Conservation (phyloP, 2,113 vertebrate genomes). For the Pygoscelis antarcticus region DNA sequence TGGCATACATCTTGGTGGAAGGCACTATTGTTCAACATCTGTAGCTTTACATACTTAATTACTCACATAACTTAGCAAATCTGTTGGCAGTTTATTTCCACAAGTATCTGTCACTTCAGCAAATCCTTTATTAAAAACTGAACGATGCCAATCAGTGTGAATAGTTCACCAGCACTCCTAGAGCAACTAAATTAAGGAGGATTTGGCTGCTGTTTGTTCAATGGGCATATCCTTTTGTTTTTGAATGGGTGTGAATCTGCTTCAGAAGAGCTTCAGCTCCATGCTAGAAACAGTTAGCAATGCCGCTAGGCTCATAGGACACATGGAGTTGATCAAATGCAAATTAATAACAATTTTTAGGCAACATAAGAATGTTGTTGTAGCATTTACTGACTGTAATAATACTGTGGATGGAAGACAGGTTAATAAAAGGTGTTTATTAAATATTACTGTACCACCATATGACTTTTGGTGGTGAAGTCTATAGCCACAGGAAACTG, state of each 20-base stretch:
- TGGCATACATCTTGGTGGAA: constrained; percentile 79
- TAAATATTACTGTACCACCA: neutral
- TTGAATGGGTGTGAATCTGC: constrained; percentile 15
- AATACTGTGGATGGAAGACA: neutral
- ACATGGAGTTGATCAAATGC: constrained; percentile 73
- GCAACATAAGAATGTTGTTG: neutral
- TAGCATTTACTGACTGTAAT: constrained; percentile 41
- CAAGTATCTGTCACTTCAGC: constrained; percentile 57
- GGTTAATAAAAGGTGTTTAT: constrained; percentile 51
- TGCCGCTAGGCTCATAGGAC: constrained; percentile 6
- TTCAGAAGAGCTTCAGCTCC: neutral
- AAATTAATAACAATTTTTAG: constrained; percentile 77
- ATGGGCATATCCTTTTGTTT: neutral
- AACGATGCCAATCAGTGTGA: constrained; percentile 53
- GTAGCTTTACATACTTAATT: constrained; percentile 87
- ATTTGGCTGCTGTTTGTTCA: neutral
- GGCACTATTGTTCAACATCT: constrained; percentile 86
- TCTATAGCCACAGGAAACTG: neutral
- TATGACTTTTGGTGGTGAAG: neutral
- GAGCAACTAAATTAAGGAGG: neutral
- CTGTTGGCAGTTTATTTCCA: constrained; percentile 78
- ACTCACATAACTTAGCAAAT: constrained; percentile 78
- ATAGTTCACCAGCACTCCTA: neutral
- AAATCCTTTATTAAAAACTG: constrained; percentile 62
- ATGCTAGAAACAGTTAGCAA: neutral